Evolutionary conservation across 2,888 invertebrate species (phyloP).

Genomic region (Ferdinandea cuprea): DNA sequence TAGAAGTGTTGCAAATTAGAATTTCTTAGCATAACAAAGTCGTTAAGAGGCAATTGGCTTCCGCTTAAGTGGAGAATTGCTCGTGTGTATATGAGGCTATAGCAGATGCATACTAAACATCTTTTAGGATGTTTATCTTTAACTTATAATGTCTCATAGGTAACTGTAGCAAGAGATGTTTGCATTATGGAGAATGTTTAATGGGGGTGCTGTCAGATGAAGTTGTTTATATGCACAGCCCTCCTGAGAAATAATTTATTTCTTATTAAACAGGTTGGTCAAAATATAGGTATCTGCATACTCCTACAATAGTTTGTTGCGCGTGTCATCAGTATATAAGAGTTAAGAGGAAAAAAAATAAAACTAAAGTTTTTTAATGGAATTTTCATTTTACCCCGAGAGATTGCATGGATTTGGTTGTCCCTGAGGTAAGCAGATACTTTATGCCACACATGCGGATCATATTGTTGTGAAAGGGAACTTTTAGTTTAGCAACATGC

Average conservation of each 20-base stretch:
- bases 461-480: slow-evolving; percentile 38
- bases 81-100: slow-evolving; percentile 3
- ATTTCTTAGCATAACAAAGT: slow-evolving; percentile 53
- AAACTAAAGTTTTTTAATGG: slow-evolving; percentile 57
- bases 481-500: slow-evolving; percentile 44
- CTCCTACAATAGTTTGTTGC: too few relatives aligned
- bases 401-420: slow-evolving; percentile 40
- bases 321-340: not conserved
- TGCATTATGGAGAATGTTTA: slow-evolving; percentile 23
- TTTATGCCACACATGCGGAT: slow-evolving; percentile 47
- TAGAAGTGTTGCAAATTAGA: slow-evolving; percentile 39
- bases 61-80: slow-evolving; percentile 45
- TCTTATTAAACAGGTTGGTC: slow-evolving; percentile 41
- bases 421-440: slow-evolving; percentile 13
- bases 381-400: slow-evolving; percentile 46
- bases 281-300: not conserved
- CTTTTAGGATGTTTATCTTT: slow-evolving; percentile 46
- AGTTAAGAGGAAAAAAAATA: slow-evolving; percentile 21
- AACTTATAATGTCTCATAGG: slow-evolving; percentile 32
- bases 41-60: slow-evolving; percentile 66
- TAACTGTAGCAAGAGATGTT: slow-evolving; percentile 7
- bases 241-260: slow-evolving; percentile 52
- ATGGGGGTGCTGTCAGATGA: slow-evolving; percentile 34
- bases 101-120: slow-evolving; percentile 38
- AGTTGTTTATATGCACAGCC: slow-evolving; percentile 65